Base-by-base conservation (phyloP, 1,140 invertebrate species). In the Drosophila chauvacae region DNA sequence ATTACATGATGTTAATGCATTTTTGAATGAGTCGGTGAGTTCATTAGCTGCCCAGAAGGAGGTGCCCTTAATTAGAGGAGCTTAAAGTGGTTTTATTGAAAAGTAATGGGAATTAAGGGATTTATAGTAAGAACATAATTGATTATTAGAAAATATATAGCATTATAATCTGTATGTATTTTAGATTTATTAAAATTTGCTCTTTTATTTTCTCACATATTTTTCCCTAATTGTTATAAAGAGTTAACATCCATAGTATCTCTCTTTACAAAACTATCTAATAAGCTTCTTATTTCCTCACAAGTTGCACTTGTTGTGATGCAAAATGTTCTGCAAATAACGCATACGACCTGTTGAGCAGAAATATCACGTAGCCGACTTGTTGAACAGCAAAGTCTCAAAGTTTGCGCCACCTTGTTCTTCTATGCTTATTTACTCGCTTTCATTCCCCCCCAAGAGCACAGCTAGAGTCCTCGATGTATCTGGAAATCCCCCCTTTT, bases 1-100 rank as follows among this genome's bases (percentile, higher is more conserved):
- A 74, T 74, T 74, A 74, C 69, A 37, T 72, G 69, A 62, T 55
- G 45, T 74, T 73, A 61, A 72, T 74, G 69, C 18, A 55, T 47
- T 60, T 73, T 73, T 74, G 48, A 73, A 73, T 33, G 69, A 60
- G 68, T 13, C 20, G 30, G 53, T 14, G 30, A 62, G 69, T 74
- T 72, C 69, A 74, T 72, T 74, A 73, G 47, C 11, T 37, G 26
- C 3, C 0, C 23, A 23, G 18, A 7, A 18, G 7, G 13, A 20
- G 7, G n/a, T 13, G 14, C 56, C 4, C 7, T 61, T 60, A 18
- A 42, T 33, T 23, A 10, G 20, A 11, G 11, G 10, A 7, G 11
- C 2, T 39, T 26, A 2, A 39, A 16, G 20, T 0, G 2, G 14
- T 14, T 53, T 18, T 20, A 14, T 20, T 7, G 2, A 20, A 9